These are phyloP conservation scores for Caloenas nicobarica DNA, from an alignment of 2,113 vertebrate species.

Conservation along the genomic window DNA sequence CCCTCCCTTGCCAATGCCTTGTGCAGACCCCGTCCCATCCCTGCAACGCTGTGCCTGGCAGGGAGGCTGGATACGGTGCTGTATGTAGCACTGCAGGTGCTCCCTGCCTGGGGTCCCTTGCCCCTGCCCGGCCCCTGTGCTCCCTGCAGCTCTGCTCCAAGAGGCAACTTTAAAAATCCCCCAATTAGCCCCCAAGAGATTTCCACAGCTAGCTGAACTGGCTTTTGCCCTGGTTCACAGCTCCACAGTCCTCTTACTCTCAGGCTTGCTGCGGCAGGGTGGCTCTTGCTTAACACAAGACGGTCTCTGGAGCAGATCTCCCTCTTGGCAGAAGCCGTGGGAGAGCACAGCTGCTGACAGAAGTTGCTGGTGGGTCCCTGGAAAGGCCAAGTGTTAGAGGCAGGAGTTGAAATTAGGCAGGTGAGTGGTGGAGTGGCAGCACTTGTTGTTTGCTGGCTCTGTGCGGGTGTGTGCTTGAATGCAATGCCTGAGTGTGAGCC, in stretches of 20 bases:
- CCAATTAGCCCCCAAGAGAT: background rate
- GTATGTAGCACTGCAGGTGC: conserved; percentile 16
- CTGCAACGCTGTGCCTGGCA: background rate
- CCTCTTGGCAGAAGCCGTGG: background rate
- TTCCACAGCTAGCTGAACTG: background rate
- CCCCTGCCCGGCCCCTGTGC: background rate
- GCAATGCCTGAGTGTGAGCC: background rate
- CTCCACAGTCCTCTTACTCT: background rate
- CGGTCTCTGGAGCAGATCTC: background rate
- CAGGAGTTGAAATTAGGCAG: background rate
- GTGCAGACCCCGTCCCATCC: background rate
- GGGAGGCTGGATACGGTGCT: background rate
- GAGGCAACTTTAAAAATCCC: background rate
- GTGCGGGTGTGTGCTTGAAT: background rate
- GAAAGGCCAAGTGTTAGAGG: background rate
- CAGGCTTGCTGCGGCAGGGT: background rate
- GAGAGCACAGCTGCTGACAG: background rate
- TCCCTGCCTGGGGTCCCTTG: background rate
- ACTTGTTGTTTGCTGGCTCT: background rate
- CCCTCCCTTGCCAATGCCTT: background rate
- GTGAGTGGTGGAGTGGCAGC: background rate
- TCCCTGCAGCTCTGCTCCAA: background rate
- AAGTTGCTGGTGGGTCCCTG: background rate
- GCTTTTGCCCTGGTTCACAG: conserved; percentile 40
- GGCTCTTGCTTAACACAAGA: background rate